phyloP scores from a whole-genome alignment of 2,888 invertebrate species.

The Xanthia togata region DNA sequence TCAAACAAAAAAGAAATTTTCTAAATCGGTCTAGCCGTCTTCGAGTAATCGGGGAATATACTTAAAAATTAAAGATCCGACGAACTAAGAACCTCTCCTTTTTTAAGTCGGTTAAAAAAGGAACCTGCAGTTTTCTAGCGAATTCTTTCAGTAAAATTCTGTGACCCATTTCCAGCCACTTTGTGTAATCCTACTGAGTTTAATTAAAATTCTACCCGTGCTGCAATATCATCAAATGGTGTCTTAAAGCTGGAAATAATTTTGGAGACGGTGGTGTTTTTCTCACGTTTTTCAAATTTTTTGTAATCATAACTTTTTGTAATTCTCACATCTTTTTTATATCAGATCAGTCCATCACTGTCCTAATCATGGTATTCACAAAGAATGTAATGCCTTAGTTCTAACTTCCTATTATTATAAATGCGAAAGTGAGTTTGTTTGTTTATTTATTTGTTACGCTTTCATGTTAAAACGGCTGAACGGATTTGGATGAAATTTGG shows the following conservation, averaged over 20 bases:
- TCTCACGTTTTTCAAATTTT: not conserved
- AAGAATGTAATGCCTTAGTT: not conserved
- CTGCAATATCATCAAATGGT: not conserved
- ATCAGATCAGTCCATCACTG: not conserved
- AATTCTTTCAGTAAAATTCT: not conserved
- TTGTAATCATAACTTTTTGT: not conserved
- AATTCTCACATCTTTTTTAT: not conserved
- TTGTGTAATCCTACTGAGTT: not conserved
- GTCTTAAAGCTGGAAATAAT: not conserved
- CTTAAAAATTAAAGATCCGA: too few species aligned
- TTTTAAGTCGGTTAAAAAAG: not conserved
- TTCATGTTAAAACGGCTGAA: too few species aligned
- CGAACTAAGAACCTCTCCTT: too few species aligned
- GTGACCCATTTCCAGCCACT: not conserved
- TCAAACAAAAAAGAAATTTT: too few species aligned
- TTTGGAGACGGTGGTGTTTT: not conserved
- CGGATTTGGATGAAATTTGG: too few species aligned
- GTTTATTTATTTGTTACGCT: too few species aligned
- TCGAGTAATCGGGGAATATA: too few species aligned
- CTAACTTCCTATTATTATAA: too few species aligned
- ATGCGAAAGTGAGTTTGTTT: too few species aligned
- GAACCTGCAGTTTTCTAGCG: not conserved
- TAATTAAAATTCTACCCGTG: conserved; percentile 3
- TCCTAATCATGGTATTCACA: too few species aligned
- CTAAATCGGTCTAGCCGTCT: too few species aligned